Evolutionary conservation across 2,113 vertebrate genomes (phyloP), one percentile per base, ranked within the genome.

Genomic region (Gobius niger): DNA sequence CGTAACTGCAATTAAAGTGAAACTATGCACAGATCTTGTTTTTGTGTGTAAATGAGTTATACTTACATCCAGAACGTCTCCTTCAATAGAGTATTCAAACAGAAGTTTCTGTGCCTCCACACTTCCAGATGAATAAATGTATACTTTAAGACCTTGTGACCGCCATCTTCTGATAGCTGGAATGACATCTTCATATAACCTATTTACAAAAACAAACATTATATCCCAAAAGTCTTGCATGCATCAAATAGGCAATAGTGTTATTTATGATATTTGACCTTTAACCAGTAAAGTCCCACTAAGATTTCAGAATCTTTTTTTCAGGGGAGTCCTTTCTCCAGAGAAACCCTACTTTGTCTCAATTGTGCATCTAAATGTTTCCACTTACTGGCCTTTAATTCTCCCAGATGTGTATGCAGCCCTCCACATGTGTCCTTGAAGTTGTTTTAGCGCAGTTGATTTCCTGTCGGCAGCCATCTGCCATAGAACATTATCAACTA

Each of bases 341-440:
- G 3, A 34, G 24, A 34, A 34, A 34, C 24, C 24, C 24, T 34
- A 4, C 5, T 34, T 34, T 11, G 19, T 12, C 1, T 11, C 24
- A 11, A 11, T 24, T 24, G 10, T 3, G 24, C 51, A 54, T 9
- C 10, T 47, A 16, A 19, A 19, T 9, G 12, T 46, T 11, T 63
- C 0, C 24, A 98, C 97, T 91, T 93, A 99, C 98, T 98, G 95
- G 91, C 95, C 95, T 91, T 96, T 98, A 88, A 99, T 88, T 62
- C 81, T 94, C 69, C 96, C 97, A 0, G 93, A 93, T 16, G 89
- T 34, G 6, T 98, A 99, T 0, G 96, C 98, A 0, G 93, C 78
- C 78, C 93, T 93, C 98, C 98, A 99, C 92, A 99, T 98, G 91
- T 99, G 98, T 13, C 98, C 97, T 78, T 99, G 98, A 34, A 99